phyloP scores from a whole-genome alignment of 2,113 vertebrate species.

The Apus apus region DNA sequence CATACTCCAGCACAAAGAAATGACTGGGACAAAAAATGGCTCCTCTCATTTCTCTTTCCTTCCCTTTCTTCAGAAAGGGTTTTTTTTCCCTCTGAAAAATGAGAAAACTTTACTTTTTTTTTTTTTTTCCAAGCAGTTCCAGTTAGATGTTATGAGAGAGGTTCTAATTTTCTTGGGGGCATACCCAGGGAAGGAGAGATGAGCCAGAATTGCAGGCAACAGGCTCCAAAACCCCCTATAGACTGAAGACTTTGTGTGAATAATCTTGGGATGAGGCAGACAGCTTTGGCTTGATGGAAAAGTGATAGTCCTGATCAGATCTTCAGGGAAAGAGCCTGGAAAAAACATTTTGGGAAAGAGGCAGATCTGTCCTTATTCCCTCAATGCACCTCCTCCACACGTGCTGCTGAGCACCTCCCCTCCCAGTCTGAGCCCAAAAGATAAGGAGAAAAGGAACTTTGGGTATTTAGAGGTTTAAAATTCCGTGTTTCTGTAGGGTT shows the following conservation, averaged over 20 bases:
- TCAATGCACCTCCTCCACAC: not conserved
- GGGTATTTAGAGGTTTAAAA: not conserved
- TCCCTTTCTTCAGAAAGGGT: not conserved
- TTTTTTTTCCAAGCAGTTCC: not conserved
- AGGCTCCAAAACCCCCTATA: not conserved
- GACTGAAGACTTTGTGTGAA: not conserved
- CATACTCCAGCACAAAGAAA: not conserved
- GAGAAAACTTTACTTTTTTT: not conserved
- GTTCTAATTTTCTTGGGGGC: not conserved
- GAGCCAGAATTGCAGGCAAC: not conserved
- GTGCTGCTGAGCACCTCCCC: rapidly evolving
- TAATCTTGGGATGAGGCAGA: not conserved
- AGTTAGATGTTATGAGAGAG: not conserved
- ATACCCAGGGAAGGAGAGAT: not conserved
- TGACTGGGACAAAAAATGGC: not conserved
- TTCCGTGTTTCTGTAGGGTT: not conserved
- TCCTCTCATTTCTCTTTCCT: not conserved
- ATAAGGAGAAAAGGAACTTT: not conserved
- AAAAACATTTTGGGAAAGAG: not conserved
- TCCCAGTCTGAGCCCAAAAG: not conserved
- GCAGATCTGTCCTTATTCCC: not conserved
- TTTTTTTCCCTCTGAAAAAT: not conserved
- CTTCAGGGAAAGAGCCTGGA: not conserved
- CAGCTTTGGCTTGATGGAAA: not conserved
- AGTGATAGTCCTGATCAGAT: not conserved